These are phyloP conservation scores for Drosophila arawakana DNA, from an alignment of 1,140 invertebrate species.

Conservation along the genomic window DNA sequence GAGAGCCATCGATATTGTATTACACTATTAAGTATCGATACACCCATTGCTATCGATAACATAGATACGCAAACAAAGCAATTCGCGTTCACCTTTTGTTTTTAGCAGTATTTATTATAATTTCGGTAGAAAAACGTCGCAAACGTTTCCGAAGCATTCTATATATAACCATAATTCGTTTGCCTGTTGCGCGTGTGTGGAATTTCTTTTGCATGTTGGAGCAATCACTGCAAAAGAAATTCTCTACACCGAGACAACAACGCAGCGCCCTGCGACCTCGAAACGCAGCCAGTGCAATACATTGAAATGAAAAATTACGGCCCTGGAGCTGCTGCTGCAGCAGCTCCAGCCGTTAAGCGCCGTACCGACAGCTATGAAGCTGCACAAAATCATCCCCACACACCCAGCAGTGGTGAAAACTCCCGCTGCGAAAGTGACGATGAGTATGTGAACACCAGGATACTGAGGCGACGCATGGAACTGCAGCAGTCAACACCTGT, in stretches of 20 bases:
- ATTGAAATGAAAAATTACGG: slow-evolving; percentile 77
- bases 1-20: background rate
- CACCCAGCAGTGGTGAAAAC: slow-evolving; percentile 72
- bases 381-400: slow-evolving; percentile 63
- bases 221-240: slow-evolving; percentile 61
- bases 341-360: slow-evolving; percentile 73
- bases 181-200: slow-evolving; percentile 66
- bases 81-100: slow-evolving; percentile 29
- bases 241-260: slow-evolving; percentile 66
- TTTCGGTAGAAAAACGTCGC: slow-evolving; percentile 52
- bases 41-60: slow-evolving; percentile 13
- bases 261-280: slow-evolving; percentile 64
- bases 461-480: slow-evolving; percentile 47
- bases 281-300: slow-evolving; percentile 69
- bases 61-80: slow-evolving; percentile 39
- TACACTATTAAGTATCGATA: background rate
- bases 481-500: slow-evolving; percentile 62
- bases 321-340: slow-evolving; percentile 52
- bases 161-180: slow-evolving; percentile 43
- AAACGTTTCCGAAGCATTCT: slow-evolving; percentile 18
- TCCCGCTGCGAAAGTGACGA: slow-evolving; percentile 74
- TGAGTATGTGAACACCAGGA: slow-evolving; percentile 69
- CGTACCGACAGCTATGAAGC: slow-evolving; percentile 75
- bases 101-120: slow-evolving; percentile 65
- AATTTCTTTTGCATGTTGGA: slow-evolving; percentile 75